Conservation (phyloP, 2,888 invertebrate genomes). For the Meliscaeva auricollis region DNA sequence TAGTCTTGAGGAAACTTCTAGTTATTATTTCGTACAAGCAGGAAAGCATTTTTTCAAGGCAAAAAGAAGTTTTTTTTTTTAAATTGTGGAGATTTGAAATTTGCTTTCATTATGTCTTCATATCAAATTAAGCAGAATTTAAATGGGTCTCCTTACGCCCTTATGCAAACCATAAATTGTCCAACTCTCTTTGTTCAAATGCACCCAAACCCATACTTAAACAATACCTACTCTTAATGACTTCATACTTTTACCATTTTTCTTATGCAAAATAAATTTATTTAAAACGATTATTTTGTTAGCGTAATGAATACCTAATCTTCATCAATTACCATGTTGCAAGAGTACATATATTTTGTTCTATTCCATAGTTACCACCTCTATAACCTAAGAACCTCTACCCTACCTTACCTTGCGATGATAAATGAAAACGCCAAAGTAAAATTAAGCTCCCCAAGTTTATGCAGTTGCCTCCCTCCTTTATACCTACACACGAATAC, state of each 20-base stretch:
- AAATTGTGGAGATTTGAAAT: no score
- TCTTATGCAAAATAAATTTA: constrained; percentile 17
- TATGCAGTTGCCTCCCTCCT: constrained; percentile 15
- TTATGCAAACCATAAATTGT: neutral
- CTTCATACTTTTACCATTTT: constrained; percentile 20
- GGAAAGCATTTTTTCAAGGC: no score
- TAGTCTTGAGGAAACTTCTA: no score
- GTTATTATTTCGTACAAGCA: no score
- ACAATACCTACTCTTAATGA: constrained; percentile 19
- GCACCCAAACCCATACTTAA: neutral
- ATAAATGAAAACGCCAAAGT: constrained; percentile 47
- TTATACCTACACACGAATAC: neutral
- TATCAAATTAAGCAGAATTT: no score
- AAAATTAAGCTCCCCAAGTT: constrained; percentile 31
- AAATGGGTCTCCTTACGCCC: no score
- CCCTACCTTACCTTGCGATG: neutral
- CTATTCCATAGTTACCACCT: neutral
- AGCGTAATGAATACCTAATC: constrained; percentile 42
- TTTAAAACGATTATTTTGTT: constrained; percentile 29
- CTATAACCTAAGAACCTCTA: neutral
- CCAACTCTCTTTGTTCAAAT: neutral
- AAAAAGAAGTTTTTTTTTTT: no score
- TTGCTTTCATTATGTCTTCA: no score
- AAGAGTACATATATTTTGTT: neutral
- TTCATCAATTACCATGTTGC: constrained; percentile 47